These are phyloP conservation scores for Panthera tigris DNA, from an alignment of 2,113 vertebrate genomes.

Conservation along the genomic window DNA sequence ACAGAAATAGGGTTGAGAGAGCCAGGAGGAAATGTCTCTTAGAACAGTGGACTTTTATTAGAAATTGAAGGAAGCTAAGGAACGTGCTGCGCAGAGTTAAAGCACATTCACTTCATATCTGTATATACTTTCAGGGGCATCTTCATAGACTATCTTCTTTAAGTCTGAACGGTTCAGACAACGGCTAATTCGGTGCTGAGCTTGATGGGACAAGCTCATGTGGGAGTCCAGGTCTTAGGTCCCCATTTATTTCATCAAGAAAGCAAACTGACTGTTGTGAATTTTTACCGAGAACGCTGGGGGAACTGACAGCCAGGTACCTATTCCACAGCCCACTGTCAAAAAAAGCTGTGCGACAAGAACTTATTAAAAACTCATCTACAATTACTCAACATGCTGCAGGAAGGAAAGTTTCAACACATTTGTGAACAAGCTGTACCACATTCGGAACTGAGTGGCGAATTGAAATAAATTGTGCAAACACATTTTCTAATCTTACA, in stretches of 20 bases:
- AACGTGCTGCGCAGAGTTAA: not conserved
- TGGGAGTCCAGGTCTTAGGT: not conserved
- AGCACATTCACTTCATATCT: not conserved
- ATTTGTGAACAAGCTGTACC: slow-evolving; percentile 53
- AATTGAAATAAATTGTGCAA: slow-evolving; percentile 61
- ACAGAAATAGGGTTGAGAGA: not conserved
- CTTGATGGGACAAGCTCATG: not conserved
- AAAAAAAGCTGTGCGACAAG: slow-evolving; percentile 31
- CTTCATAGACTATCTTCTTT: not conserved
- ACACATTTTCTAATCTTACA: slow-evolving; percentile 47
- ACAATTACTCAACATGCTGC: slow-evolving; percentile 47
- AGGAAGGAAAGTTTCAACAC: slow-evolving; percentile 60
- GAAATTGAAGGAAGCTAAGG: not conserved
- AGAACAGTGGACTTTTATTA: not conserved
- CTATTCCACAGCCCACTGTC: not conserved
- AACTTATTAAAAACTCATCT: slow-evolving; percentile 45
- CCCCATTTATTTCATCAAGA: not conserved
- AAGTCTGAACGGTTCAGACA: not conserved
- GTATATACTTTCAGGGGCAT: not conserved
- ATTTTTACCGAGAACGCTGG: slow-evolving; percentile 7
- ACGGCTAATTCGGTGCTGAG: not conserved
- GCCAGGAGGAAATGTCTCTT: not conserved
- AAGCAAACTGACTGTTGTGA: not conserved
- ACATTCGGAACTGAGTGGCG: slow-evolving; percentile 52
- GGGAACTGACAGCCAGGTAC: not conserved